Conservation (phyloP, 2,888 invertebrate species). For the Zygothrica quintamaculata region DNA sequence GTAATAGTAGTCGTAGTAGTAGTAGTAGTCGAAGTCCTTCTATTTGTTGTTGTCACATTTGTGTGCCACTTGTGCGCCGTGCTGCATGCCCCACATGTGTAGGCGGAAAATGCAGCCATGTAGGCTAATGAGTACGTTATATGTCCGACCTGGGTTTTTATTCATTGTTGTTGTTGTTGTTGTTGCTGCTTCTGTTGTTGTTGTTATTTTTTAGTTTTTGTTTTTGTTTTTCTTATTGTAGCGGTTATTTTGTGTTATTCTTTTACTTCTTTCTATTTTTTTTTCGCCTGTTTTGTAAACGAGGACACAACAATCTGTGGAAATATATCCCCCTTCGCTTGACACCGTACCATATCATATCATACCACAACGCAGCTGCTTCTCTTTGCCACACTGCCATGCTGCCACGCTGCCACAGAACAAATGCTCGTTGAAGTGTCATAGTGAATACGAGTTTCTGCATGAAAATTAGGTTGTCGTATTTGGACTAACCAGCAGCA, state of each 20-base stretch:
- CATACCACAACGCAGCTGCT: neutral
- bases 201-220: constrained; percentile 25
- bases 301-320: constrained; percentile 54
- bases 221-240: constrained; percentile 9
- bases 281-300: constrained; percentile 48
- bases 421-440: constrained; percentile 55
- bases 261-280: no score
- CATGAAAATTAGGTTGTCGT: constrained; percentile 35
- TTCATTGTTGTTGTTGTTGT: neutral
- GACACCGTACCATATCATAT: neutral
- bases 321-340: constrained; percentile 9
- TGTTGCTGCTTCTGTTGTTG: neutral
- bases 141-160: constrained; percentile 56
- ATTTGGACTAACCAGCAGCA: constrained; percentile 27
- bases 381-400: constrained; percentile 8
- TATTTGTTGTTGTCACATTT: constrained; percentile 38
- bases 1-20: no score
- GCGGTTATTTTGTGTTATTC: constrained; percentile 21
- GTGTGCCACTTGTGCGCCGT: constrained; percentile 46
- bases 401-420: constrained; percentile 16
- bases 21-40: constrained; percentile 8
- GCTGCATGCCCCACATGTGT: constrained; percentile 58
- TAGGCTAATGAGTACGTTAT: constrained; percentile 74
- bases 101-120: constrained; percentile 77
- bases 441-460: constrained; percentile 41